A percentile compares a stretch with the other conserved stretches of the same genome.
phyloP scores from a whole-genome alignment of 2,888 invertebrate species.

The Augochlorella aurata region DNA sequence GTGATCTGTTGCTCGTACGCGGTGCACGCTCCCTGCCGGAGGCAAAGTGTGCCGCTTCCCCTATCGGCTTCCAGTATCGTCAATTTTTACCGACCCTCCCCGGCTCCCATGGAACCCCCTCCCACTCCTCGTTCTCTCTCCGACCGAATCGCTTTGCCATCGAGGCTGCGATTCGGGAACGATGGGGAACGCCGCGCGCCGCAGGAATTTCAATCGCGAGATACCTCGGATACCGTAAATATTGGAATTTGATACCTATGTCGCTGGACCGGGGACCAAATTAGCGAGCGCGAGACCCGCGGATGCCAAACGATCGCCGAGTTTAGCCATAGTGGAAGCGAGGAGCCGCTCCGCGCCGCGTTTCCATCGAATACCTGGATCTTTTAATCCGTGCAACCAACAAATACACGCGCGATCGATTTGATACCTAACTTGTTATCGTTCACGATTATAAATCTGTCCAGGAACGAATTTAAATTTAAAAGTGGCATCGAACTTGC shows the following conservation, averaged over 20 bases:
- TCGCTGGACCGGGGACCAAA: not conserved
- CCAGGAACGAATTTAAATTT: too few relatives aligned
- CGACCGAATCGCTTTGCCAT: not conserved
- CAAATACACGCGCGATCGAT: too few relatives aligned
- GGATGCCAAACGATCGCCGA: not conserved
- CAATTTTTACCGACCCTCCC: constrained; percentile 25
- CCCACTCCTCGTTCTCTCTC: not conserved
- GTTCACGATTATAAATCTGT: too few relatives aligned
- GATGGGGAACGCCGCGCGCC: not conserved
- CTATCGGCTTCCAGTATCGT: constrained; percentile 26
- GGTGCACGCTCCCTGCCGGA: constrained; percentile 19
- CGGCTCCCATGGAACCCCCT: not conserved
- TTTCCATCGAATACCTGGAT: too few relatives aligned
- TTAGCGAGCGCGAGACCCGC: constrained; percentile 1
- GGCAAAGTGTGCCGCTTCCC: constrained; percentile 30
- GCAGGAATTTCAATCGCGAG: constrained; percentile 31
- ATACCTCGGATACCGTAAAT: constrained; percentile 30
- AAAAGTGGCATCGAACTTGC: not conserved
- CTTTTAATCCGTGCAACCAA: too few relatives aligned
- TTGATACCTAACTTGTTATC: too few relatives aligned
- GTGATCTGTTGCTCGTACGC: constrained; percentile 64
- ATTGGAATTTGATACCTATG: constrained; percentile 30
- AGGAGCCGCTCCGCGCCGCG: not conserved
- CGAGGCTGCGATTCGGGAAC: constrained; percentile 6
- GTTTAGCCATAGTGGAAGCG: not conserved